These are phyloP conservation scores for Drosophila nigricruria DNA, from an alignment of 2,888 invertebrate genomes.

Conservation along the genomic window DNA sequence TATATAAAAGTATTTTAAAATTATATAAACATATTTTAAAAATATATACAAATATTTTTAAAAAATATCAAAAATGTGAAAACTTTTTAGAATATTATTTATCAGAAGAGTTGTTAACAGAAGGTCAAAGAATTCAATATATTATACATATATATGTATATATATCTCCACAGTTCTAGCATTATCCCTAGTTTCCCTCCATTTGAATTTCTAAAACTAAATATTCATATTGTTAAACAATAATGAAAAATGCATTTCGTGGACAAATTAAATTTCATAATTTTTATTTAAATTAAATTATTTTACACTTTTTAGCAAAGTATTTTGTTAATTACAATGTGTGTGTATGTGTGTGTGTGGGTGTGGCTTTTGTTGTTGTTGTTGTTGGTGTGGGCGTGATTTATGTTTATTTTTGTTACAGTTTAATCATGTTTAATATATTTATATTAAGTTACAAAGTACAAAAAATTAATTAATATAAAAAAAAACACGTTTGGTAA, in stretches of 20 bases:
- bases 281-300: conserved; percentile 78
- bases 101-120: background rate
- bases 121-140: too few species aligned
- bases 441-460: conserved; percentile 50
- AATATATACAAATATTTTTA: too few species aligned
- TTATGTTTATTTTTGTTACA: conserved; percentile 49
- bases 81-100: background rate
- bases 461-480: conserved; percentile 49
- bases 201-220: too few species aligned
- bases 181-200: too few species aligned
- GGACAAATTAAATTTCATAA: conserved; percentile 58
- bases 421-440: conserved; percentile 44
- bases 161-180: too few species aligned
- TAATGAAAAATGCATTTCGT: background rate
- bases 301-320: conserved; percentile 75
- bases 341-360: conserved; percentile 49
- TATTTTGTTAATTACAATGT: conserved; percentile 74
- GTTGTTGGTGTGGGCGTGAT: conserved; percentile 31
- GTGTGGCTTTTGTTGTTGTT: background rate
- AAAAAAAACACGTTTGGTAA: conserved; percentile 49
- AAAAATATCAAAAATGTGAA: too few species aligned
- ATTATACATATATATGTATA: too few species aligned
- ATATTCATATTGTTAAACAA: background rate
- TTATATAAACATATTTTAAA: too few species aligned
- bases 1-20: too few species aligned